These are phyloP conservation scores for Diarsia dahlii DNA, from an alignment of 2,888 invertebrate genomes.

Conservation along the genomic window DNA sequence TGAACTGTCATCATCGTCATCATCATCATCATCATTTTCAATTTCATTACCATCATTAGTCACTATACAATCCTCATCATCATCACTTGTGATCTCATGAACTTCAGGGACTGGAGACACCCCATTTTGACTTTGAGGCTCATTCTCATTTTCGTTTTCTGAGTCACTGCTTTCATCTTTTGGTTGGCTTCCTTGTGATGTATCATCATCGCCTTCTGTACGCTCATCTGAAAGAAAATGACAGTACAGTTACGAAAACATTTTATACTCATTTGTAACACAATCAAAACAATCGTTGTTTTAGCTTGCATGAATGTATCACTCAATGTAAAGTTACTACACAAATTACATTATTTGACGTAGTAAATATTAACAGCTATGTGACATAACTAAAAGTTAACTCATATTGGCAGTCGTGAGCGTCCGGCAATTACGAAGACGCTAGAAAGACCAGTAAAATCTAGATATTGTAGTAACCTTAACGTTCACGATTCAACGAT, in stretches of 20 bases:
- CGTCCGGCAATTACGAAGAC: constrained; percentile 79
- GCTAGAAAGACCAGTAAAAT: constrained; percentile 80
- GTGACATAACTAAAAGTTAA: constrained; percentile 66
- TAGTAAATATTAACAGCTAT: constrained; percentile 35
- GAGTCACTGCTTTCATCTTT: constrained; percentile 88
- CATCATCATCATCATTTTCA: constrained; percentile 35
- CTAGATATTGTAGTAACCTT: constrained; percentile 83
- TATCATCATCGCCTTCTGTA: constrained; percentile 88
- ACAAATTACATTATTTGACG: constrained; percentile 34
- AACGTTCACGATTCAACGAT: constrained; percentile 68
- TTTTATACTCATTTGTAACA: constrained; percentile 2
- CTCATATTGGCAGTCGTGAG: constrained; percentile 62
- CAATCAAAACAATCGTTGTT: constrained; percentile 40
- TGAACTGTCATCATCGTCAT: constrained; percentile 46
- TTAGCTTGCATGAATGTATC: constrained; percentile 21
- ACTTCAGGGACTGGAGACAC: constrained; percentile 86
- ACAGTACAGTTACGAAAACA: constrained; percentile 33
- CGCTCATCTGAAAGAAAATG: constrained; percentile 83
- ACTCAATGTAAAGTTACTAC: constrained; percentile 51
- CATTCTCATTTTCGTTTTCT: constrained; percentile 82
- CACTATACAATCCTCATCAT: constrained; percentile 90
- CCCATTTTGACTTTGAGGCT: constrained; percentile 86
- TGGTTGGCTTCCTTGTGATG: constrained; percentile 88
- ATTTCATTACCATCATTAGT: constrained; percentile 78
- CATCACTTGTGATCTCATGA: constrained; percentile 90